Conservation (phyloP, 2,113 vertebrate species). For the Tupaia chinensis region DNA sequence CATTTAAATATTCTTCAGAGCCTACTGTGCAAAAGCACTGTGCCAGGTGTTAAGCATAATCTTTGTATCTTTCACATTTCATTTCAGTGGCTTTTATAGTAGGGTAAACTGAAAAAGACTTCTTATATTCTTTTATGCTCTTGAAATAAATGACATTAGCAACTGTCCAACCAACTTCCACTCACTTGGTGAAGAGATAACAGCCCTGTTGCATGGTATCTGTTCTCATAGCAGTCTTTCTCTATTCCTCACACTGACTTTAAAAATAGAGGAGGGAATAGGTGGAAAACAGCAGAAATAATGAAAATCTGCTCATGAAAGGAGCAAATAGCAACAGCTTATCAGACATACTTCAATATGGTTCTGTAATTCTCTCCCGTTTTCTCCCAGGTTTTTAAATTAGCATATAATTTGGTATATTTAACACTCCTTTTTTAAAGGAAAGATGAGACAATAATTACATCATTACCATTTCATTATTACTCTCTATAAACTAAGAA, state of each 20-base stretch:
- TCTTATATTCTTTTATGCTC: conserved; percentile 75
- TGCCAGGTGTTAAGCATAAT: conserved; percentile 32
- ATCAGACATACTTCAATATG: conserved; percentile 72
- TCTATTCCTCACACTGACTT: not conserved
- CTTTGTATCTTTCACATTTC: conserved; percentile 33
- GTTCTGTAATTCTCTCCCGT: conserved; percentile 63
- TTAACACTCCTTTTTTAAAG: conserved; percentile 60
- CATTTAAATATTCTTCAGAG: conserved; percentile 14
- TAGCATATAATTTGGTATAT: conserved; percentile 70
- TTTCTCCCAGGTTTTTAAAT: conserved; percentile 70
- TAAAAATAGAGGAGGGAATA: conserved; percentile 65
- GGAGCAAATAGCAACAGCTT: conserved; percentile 72
- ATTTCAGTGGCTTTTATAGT: conserved; percentile 58
- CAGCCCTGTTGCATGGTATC: conserved; percentile 68
- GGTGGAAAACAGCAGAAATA: conserved; percentile 58
- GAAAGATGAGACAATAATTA: conserved; percentile 70
- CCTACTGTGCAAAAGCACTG: not conserved
- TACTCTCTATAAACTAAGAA: conserved; percentile 18
- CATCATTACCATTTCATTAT: conserved; percentile 66
- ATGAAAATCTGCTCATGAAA: conserved; percentile 18
- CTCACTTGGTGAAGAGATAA: conserved; percentile 64
- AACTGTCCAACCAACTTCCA: conserved; percentile 65
- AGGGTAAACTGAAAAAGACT: conserved; percentile 74
- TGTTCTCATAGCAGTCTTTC: conserved; percentile 64
- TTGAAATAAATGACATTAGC: conserved; percentile 78